A percentile compares a stretch with the other conserved stretches of the same genome.
These are phyloP conservation scores for Dusona sp. DNA, from an alignment of 2,888 invertebrate genomes.

Conservation along the genomic window DNA sequence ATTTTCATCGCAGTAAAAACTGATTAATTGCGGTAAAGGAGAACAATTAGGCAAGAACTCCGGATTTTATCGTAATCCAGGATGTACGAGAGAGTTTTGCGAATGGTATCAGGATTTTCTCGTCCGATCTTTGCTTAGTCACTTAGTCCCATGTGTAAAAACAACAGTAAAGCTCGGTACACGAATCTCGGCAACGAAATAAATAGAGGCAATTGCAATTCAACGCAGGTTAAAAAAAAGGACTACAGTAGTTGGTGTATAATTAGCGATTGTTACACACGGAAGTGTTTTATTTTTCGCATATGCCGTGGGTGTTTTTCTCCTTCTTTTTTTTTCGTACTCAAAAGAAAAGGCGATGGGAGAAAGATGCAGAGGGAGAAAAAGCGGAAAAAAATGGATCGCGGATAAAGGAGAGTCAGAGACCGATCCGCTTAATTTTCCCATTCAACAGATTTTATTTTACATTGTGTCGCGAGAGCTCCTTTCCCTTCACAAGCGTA, in stretches of 20 bases:
- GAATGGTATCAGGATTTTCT: conserved; percentile 54
- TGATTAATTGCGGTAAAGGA: neutral
- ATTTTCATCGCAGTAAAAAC: neutral
- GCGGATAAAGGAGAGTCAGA: conserved; percentile 22
- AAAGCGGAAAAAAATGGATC: conserved; percentile 29
- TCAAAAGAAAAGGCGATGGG: conserved; percentile 19
- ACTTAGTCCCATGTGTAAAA: neutral
- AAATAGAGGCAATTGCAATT: conserved; percentile 41
- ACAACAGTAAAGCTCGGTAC: conserved; percentile 30
- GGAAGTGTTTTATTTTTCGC: conserved; percentile 65
- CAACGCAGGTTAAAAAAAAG: conserved; percentile 54
- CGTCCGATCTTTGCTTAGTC: conserved; percentile 27
- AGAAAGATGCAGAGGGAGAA: conserved; percentile 19
- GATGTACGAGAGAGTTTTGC: conserved; percentile 52
- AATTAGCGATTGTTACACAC: conserved; percentile 72
- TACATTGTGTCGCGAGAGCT: conserved; percentile 50
- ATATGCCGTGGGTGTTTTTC: conserved; percentile 22
- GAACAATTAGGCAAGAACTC: conserved; percentile 32
- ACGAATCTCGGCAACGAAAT: conserved; percentile 36
- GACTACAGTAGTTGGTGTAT: conserved; percentile 58
- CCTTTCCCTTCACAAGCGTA: conserved; percentile 64
- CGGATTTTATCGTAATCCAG: conserved; percentile 50
- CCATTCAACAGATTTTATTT: conserved; percentile 59
- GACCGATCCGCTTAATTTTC: conserved; percentile 46
- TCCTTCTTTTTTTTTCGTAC: neutral